Base-by-base conservation (phyloP, 2,113 vertebrate genomes). In the Pundamilia nyererei region DNA sequence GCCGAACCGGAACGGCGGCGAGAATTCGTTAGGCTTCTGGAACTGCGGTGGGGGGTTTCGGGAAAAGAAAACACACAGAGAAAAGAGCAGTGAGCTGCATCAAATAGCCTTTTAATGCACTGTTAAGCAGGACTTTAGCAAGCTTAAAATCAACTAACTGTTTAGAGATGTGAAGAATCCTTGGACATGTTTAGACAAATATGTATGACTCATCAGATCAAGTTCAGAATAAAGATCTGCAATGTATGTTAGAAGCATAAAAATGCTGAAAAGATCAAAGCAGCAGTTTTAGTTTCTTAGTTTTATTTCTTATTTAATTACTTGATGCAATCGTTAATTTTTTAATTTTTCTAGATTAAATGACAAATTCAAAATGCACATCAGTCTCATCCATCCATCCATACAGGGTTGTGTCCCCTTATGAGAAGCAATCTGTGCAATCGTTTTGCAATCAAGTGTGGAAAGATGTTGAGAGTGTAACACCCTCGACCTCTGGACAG, bases 11-110 rank as follows among this genome's bases (percentile, higher is more conserved):
- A 99, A 99, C 13, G 98, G 98, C 9, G 98, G 99, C 0, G 99
- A 99, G 93, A 99, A 99, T 95, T 99, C 98, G 89, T 99, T 99
- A 14, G 99, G 99, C 91, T 98, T 98, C 97, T 99, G 99, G 94
- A 99, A 99, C 99, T 99, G 95, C 82, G 17, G 53, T 5, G 81
- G 79, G 33, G 86, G 88, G 15, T 26, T 83, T 65, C n/a, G 19
- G 51, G 79, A 83, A 89, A 83, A 87, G 77, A 85, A 82, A 92
- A 26, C 90, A 91, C 60, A 93, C 47, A 91, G 56, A 77, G 85
- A 90, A 87, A 87, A 84, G 93, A 70, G 80, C 83, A 89, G 55
- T 82, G 88, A 93, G 83, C 80, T 6, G 60, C 70, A 89, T 79
- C 65, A 92, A 87, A 93, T 33, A 87, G 79, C 40, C 54, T 83